Conservation (phyloP, 2,113 vertebrate genomes). For the Cavia porcellus region DNA sequence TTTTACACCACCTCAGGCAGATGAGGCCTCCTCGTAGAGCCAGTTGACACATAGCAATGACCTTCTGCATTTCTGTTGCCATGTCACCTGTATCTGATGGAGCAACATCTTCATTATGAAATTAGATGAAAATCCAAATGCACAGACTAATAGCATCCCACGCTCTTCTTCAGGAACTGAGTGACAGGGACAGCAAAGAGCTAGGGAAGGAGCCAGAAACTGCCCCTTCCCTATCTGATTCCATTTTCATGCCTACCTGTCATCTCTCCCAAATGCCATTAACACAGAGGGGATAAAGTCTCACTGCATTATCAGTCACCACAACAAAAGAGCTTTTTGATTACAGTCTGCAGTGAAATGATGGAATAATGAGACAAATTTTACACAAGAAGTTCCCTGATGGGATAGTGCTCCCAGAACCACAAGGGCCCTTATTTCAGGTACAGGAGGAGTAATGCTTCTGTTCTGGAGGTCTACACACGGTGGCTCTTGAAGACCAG, state of each 20-base stretch:
- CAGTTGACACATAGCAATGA: slow-evolving; percentile 69
- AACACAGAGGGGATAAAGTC: slow-evolving; percentile 46
- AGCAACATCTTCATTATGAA: slow-evolving; percentile 81
- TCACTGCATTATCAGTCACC: slow-evolving; percentile 23
- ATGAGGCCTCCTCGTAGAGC: neutral
- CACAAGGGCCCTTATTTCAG: neutral
- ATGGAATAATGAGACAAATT: neutral
- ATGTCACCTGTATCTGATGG: slow-evolving; percentile 69
- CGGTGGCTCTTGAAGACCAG: neutral
- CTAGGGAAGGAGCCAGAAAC: neutral
- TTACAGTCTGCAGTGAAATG: slow-evolving; percentile 49
- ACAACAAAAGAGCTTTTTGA: slow-evolving; percentile 42
- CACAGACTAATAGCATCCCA: slow-evolving; percentile 71
- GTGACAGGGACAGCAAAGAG: slow-evolving; percentile 33
- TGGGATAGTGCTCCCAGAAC: neutral
- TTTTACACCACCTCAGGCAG: neutral
- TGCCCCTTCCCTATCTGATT: slow-evolving; percentile 71
- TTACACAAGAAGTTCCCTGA: neutral
- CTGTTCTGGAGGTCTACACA: neutral
- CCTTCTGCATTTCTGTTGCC: slow-evolving; percentile 73
- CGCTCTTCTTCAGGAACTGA: slow-evolving; percentile 15
- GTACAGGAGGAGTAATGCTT: neutral
- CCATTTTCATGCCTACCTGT: slow-evolving; percentile 76
- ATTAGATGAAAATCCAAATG: slow-evolving; percentile 77
- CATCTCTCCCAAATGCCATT: slow-evolving; percentile 75